Conservation (phyloP, 2,888 invertebrate species). For the Amiota minor region DNA sequence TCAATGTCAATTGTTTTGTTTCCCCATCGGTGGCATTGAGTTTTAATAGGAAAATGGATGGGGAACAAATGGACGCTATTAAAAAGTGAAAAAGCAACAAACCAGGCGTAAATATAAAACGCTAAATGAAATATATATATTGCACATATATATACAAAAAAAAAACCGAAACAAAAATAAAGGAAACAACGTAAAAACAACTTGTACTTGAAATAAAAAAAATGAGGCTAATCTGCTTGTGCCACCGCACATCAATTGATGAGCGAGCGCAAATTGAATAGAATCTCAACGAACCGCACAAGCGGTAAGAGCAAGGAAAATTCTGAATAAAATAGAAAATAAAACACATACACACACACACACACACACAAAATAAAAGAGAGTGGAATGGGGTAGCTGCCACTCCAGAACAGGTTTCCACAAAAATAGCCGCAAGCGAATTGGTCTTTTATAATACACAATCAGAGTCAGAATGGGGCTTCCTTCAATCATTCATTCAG, state of each 20-base stretch:
- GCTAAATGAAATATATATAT: no score
- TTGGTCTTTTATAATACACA: background rate
- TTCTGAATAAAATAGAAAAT: background rate
- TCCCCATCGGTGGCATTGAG: no score
- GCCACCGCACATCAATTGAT: conserved; percentile 13
- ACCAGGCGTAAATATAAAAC: conserved; percentile 11
- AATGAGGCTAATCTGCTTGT: conserved; percentile 10
- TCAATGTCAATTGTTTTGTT: no score
- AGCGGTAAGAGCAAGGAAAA: conserved; percentile 16
- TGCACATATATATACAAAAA: background rate
- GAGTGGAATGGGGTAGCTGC: no score
- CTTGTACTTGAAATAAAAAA: background rate
- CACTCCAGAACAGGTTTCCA: no score
- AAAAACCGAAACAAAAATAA: background rate
- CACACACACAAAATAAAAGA: no score
- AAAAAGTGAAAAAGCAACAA: background rate
- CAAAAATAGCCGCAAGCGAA: no score
- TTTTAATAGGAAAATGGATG: background rate
- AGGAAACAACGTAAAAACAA: background rate
- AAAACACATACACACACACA: background rate
- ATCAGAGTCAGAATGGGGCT: background rate
- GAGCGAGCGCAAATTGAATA: conserved; percentile 14
- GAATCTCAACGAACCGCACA: background rate
- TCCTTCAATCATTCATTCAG: background rate
- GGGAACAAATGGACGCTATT: background rate